Conservation (phyloP, 2,888 invertebrate genomes). For the Eupithecia vulgata region DNA sequence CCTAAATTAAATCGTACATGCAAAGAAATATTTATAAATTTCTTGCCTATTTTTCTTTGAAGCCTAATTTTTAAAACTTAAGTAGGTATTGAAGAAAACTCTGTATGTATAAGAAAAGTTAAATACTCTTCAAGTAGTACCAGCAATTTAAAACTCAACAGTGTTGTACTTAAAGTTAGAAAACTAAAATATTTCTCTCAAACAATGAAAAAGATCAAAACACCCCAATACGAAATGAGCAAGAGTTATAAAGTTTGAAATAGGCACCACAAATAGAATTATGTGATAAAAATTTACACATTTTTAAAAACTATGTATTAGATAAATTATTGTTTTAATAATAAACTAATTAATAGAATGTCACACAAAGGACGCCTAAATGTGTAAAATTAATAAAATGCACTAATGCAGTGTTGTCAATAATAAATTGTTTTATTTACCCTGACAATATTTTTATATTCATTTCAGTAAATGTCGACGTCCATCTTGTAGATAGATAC, state of each 20-base stretch:
- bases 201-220: neutral
- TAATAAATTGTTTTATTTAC: conserved; percentile 67
- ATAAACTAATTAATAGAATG: conserved; percentile 61
- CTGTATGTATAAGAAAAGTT: neutral
- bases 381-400: conserved; percentile 65
- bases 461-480: too few species aligned
- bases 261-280: conserved; percentile 48
- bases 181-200: neutral
- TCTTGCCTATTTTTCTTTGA: neutral
- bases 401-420: conserved; percentile 75
- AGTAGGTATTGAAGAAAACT: neutral
- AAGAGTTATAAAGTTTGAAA: neutral
- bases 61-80: neutral
- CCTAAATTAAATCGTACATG: neutral
- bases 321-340: conserved; percentile 65
- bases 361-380: conserved; percentile 58
- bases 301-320: conserved; percentile 71
- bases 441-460: neutral
- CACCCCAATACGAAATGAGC: neutral
- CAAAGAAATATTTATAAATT: neutral
- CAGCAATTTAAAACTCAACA: neutral
- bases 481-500: neutral
- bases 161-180: neutral
- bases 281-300: conserved; percentile 81
- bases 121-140: neutral